Evolutionary conservation across 2,888 invertebrate species (phyloP).

Genomic region (Camptogramma bilineatum): DNA sequence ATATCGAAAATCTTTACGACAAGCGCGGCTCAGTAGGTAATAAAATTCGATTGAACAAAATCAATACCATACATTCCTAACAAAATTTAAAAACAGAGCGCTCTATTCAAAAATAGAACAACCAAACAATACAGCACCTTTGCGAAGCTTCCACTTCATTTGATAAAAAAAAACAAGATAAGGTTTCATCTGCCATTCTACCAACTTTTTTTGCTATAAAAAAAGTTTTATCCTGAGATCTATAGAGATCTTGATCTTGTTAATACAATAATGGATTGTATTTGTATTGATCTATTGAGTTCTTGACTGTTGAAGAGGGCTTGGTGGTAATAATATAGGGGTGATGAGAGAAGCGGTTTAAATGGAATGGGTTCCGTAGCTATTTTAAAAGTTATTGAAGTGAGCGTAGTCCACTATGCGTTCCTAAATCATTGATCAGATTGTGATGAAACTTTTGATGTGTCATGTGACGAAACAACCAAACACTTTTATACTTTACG

Average conservation of each 20-base stretch:
- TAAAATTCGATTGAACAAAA: background rate
- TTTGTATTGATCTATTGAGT: conserved; percentile 42
- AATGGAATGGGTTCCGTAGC: conserved; percentile 29
- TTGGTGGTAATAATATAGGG: conserved; percentile 29
- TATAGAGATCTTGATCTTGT: conserved; percentile 34
- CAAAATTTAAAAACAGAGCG: background rate
- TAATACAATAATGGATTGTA: conserved; percentile 41
- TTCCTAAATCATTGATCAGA: too few species aligned
- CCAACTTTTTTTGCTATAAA: conserved; percentile 7
- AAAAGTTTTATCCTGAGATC: conserved; percentile 33
- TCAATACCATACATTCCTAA: background rate
- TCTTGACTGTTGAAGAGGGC: conserved; percentile 45
- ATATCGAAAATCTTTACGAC: too few species aligned
- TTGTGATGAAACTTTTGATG: too few species aligned
- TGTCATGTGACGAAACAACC: too few species aligned
- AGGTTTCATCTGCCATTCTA: conserved; percentile 35
- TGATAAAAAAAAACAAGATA: conserved; percentile 22
- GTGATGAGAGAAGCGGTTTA: conserved; percentile 14
- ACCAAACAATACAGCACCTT: conserved; percentile 22
- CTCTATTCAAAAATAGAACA: conserved; percentile 5
- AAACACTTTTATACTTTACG: too few species aligned
- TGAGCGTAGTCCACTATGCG: too few species aligned
- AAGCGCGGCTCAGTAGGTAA: too few species aligned
- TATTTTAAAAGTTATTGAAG: background rate
- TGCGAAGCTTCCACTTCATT: conserved; percentile 26